Evolutionary conservation across 1,140 invertebrate species (phyloP).

Genomic region (Lasioglossum albipes): DNA sequence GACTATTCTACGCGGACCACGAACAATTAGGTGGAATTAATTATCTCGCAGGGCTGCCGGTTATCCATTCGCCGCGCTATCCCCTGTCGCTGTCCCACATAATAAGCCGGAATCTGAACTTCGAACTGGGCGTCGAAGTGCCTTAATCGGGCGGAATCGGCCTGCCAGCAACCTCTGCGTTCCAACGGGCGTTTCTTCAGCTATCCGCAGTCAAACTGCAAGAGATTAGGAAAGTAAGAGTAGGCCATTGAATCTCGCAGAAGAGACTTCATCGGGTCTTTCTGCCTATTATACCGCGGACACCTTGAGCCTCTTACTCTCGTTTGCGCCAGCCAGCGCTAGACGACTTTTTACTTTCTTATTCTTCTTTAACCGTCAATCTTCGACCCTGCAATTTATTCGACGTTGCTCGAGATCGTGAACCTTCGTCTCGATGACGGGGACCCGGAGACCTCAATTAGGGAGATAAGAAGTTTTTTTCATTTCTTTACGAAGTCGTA

Average conservation of each 20-base stretch:
- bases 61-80: conserved; percentile 3
- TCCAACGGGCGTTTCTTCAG: conserved; percentile 1
- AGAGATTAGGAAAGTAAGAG: conserved; percentile 22
- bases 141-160: conserved; percentile 19
- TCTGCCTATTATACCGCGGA: conserved; percentile 1
- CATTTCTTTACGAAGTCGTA: no score
- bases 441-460: no score
- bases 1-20: conserved; percentile 13
- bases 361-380: neutral
- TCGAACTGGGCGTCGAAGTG: conserved; percentile 17
- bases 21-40: conserved; percentile 66
- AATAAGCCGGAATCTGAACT: conserved; percentile 7
- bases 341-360: no score
- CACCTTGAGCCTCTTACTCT: conserved; percentile 19
- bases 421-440: no score
- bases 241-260: conserved; percentile 13
- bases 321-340: neutral
- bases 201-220: conserved; percentile 1
- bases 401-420: neutral
- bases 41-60: conserved; percentile 50
- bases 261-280: conserved; percentile 6
- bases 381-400: conserved; percentile 2
- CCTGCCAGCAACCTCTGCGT: conserved; percentile 19
- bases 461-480: no score
- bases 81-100: conserved; percentile 1